Base-by-base conservation (phyloP, 2,888 invertebrate genomes). In the Drosophila vallismaia region DNA sequence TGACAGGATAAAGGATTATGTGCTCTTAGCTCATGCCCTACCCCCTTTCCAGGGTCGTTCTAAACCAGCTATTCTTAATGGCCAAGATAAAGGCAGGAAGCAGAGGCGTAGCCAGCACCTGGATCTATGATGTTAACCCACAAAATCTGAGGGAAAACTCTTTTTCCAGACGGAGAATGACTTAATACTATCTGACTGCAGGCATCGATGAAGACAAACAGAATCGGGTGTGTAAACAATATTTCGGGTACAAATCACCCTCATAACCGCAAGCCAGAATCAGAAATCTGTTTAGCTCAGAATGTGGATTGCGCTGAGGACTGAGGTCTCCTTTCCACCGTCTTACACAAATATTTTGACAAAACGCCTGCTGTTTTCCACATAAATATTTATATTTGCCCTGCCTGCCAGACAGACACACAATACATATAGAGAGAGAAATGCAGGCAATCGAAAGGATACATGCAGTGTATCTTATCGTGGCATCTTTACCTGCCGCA, bases 301-400 rank as follows among this genome's bases (percentile, higher is more conserved):
- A 60, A 60, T 60, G 62, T 76, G 63, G 51, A 76, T 78, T 69
- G 58, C n/a, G n/a, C n/a, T n/a, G 42, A 53, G 70, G 70, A 71
- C 75, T 60, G 58, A 44, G 54, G 70, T 76, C 75, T 69, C 66
- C 75, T 76, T 54, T 53, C 64, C 68, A 56, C 63, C 62, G 75
- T 67, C 79, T 78, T 79, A 75, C 78, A 86, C 88, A 90, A 89
- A 89, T 89, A 86, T 89, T 89, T 84, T 90, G 90, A 89, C 89
- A 90, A 90, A 89, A 88, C 87, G 90, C 90, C 90, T 87, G 89
- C 89, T 89, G 89, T 85, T 87, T 77, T 84, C 76, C 76, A 88
- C 73, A 83, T 88, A 90, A 90, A 89, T 90, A 89, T 89, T 89
- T 90, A 89, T 88, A 84, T 77, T 76, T 80, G 70, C 51, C 14